phyloP scores from a whole-genome alignment of 2,888 invertebrate genomes.

The Euphydryas editha region DNA sequence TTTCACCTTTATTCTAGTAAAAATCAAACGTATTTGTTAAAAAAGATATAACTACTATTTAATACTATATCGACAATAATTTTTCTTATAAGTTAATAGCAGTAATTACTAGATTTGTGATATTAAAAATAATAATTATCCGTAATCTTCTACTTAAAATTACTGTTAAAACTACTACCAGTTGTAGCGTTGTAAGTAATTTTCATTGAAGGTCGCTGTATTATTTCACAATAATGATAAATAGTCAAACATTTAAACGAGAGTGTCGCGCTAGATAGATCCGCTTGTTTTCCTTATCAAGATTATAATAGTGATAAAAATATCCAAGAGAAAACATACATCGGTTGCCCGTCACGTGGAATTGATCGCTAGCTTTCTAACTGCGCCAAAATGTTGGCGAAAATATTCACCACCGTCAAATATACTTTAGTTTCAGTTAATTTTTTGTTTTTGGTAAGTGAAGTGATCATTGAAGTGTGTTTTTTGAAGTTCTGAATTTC shows the following conservation, averaged over 20 bases:
- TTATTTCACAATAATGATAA: slow-evolving; percentile 39
- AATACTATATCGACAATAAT: too few relatives aligned
- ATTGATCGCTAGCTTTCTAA: slow-evolving; percentile 12
- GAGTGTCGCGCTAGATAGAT: slow-evolving; percentile 64
- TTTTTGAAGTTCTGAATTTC: not conserved
- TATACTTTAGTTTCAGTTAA: slow-evolving; percentile 70
- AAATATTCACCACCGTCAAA: slow-evolving; percentile 77
- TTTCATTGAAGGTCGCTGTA: slow-evolving; percentile 27
- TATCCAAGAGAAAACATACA: slow-evolving; percentile 65
- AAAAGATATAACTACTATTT: too few relatives aligned
- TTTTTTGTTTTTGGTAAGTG: slow-evolving; percentile 76
- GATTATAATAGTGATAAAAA: slow-evolving; percentile 75
- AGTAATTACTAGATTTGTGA: too few relatives aligned
- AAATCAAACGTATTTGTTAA: not conserved
- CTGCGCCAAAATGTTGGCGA: slow-evolving; percentile 67
- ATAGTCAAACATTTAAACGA: slow-evolving; percentile 43
- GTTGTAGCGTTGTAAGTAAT: not conserved
- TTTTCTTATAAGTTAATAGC: too few relatives aligned
- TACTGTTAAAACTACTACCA: not conserved
- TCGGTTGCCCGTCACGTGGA: slow-evolving; percentile 56
- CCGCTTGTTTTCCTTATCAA: slow-evolving; percentile 78
- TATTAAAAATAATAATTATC: too few relatives aligned
- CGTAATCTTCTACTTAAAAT: not conserved
- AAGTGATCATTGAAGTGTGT: not conserved
- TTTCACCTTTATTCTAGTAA: not conserved